Conservation (phyloP, 2,113 vertebrate species). For the Etia nguti region DNA sequence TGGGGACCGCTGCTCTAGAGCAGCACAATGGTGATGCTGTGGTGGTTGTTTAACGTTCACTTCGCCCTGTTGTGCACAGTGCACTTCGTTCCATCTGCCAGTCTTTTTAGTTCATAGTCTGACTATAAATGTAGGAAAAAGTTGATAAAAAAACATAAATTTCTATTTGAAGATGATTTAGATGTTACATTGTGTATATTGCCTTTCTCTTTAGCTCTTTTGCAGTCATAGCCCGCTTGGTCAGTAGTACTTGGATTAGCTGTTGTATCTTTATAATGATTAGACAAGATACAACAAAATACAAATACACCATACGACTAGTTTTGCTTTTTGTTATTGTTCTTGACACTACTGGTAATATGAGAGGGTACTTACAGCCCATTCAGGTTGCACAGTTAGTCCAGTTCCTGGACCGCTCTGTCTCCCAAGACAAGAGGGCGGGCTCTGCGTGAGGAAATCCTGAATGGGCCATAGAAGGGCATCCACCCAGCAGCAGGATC, state of each 20-base stretch:
- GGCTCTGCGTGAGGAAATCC: neutral
- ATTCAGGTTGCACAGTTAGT: neutral
- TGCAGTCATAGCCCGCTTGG: fast-evolving
- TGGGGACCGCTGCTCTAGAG: neutral
- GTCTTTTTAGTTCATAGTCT: neutral
- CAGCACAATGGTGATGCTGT: neutral
- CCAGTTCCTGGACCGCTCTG: neutral
- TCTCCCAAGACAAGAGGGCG: neutral
- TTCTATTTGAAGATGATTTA: fast-evolving
- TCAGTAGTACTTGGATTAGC: neutral
- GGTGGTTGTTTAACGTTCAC: neutral
- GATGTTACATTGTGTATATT: fast-evolving
- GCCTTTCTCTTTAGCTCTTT: neutral
- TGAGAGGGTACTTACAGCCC: neutral
- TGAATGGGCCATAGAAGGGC: neutral
- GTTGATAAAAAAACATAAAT: fast-evolving
- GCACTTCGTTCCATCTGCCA: neutral
- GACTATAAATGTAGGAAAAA: neutral
- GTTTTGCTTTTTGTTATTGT: fast-evolving
- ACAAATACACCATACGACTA: fast-evolving
- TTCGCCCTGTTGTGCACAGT: neutral
- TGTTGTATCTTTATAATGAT: neutral
- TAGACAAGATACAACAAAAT: neutral
- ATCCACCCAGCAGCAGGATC: neutral
- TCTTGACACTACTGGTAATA: fast-evolving